Conservation (phyloP, 2,888 invertebrate species). For the Caenorhabditis sp. region DNA sequence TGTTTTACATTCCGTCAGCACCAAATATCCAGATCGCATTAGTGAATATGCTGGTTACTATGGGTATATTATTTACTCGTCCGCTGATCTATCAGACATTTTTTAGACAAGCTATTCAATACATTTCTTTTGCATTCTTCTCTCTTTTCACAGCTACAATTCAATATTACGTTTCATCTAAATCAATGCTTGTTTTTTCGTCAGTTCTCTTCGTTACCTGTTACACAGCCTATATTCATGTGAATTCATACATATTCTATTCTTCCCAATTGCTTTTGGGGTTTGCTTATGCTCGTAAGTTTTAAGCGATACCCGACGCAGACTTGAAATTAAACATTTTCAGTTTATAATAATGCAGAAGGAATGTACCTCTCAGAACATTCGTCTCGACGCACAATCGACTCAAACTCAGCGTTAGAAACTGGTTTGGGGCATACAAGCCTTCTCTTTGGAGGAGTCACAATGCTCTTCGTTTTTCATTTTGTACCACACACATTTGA, state of each 20-base stretch:
- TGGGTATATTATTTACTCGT: too few species aligned
- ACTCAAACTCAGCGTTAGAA: conserved; percentile 63
- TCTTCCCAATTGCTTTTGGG: conserved; percentile 60
- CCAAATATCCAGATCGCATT: conserved; percentile 54
- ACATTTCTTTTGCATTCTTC: conserved; percentile 64
- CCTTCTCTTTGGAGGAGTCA: conserved; percentile 61
- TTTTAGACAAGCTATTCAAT: conserved; percentile 69
- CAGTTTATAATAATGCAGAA: conserved; percentile 68
- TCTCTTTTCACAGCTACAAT: conserved; percentile 67
- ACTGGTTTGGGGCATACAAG: conserved; percentile 62
- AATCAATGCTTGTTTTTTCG: conserved; percentile 49
- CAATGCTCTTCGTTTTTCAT: conserved; percentile 57
- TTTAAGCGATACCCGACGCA: too few species aligned
- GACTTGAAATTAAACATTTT: too few species aligned
- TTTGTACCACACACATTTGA: conserved; percentile 63
- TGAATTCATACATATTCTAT: conserved; percentile 60
- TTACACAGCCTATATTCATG: conserved; percentile 59
- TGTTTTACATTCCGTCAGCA: conserved; percentile 63
- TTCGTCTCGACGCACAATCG: conserved; percentile 62
- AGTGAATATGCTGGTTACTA: conserved; percentile 68
- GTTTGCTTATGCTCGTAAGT: conserved; percentile 66
- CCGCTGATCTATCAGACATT: too few species aligned
- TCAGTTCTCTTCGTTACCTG: conserved; percentile 46
- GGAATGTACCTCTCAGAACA: conserved; percentile 67
- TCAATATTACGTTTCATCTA: conserved; percentile 61